Evolutionary conservation across 1,140 invertebrate species (phyloP).

Genomic region (Mactra quadrangularis): DNA sequence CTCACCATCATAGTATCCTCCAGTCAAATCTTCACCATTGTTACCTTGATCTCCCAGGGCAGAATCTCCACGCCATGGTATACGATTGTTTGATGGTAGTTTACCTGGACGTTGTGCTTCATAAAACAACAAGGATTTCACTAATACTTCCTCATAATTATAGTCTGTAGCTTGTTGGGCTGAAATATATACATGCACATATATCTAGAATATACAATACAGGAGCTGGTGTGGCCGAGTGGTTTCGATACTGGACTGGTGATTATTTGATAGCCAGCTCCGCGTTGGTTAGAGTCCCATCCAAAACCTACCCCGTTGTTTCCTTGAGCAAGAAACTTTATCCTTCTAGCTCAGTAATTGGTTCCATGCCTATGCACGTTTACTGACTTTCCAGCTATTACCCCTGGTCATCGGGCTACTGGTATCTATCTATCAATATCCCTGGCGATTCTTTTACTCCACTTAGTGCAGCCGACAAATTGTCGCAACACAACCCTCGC

Average conservation of each 20-base stretch:
- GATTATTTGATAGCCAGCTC: no score
- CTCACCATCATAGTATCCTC: constrained; percentile 75
- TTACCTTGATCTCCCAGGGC: constrained; percentile 75
- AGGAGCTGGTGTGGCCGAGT: background rate
- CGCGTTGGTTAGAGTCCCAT: no score
- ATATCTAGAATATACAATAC: background rate
- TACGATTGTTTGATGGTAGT: constrained; percentile 77
- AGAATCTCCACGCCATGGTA: constrained; percentile 80
- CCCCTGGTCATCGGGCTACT: no score
- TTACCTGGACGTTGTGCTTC: constrained; percentile 81
- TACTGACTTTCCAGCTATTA: no score
- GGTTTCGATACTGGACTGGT: background rate
- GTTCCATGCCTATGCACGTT: no score
- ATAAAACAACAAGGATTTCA: constrained; percentile 82
- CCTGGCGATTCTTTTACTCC: no score
- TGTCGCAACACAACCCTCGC: no score
- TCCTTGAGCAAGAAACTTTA: no score
- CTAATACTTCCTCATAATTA: constrained; percentile 72
- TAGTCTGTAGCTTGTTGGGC: constrained; percentile 54
- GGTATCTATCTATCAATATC: no score
- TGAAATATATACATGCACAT: background rate
- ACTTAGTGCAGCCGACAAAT: no score
- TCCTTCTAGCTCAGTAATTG: background rate
- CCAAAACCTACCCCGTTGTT: no score
- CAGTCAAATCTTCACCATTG: constrained; percentile 78